Conservation (phyloP, 1,140 invertebrate species). For the Drosophila dunni region DNA sequence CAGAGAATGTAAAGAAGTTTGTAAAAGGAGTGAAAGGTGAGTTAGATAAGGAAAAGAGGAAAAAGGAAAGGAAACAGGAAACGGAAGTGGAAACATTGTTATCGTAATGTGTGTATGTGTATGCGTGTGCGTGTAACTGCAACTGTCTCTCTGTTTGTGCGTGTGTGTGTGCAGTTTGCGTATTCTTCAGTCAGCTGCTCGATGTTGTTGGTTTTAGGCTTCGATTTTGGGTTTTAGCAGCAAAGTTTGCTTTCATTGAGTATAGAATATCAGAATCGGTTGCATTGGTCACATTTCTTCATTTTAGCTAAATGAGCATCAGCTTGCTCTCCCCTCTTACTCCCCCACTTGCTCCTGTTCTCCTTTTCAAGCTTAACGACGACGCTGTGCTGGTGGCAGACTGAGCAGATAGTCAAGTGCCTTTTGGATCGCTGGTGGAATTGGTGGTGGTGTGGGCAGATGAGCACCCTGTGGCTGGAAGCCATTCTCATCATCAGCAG, state of each 20-base stretch:
- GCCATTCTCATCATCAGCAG: slow-evolving; percentile 91
- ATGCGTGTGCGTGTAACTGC: slow-evolving; percentile 22
- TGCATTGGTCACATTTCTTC: slow-evolving; percentile 31
- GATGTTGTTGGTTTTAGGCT: slow-evolving; percentile 38
- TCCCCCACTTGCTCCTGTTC: too few species aligned
- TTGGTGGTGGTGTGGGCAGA: slow-evolving; percentile 90
- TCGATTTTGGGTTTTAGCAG: slow-evolving; percentile 34
- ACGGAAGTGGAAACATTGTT: background rate
- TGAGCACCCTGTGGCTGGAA: slow-evolving; percentile 90
- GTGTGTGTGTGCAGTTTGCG: slow-evolving; percentile 59
- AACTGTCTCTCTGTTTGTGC: background rate
- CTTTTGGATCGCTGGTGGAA: slow-evolving; percentile 91
- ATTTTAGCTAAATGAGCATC: background rate
- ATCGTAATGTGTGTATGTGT: slow-evolving; percentile 18
- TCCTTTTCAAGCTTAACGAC: slow-evolving; percentile 47
- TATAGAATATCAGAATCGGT: slow-evolving; percentile 43
- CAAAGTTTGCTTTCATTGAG: slow-evolving; percentile 44
- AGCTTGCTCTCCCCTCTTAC: background rate
- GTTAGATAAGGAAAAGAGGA: slow-evolving; percentile 23
- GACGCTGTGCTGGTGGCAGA: slow-evolving; percentile 84
- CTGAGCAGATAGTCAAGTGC: slow-evolving; percentile 88
- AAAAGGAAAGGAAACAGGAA: slow-evolving; percentile 14
- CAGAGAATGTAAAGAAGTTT: slow-evolving; percentile 29
- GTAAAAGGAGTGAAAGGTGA: slow-evolving; percentile 1
- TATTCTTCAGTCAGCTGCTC: slow-evolving; percentile 74